Evolutionary conservation across 2,797 vertebrate genomes (phyloP), one percentile per base, ranked within the genome.

Genomic region (Anabas testudineus): DNA sequence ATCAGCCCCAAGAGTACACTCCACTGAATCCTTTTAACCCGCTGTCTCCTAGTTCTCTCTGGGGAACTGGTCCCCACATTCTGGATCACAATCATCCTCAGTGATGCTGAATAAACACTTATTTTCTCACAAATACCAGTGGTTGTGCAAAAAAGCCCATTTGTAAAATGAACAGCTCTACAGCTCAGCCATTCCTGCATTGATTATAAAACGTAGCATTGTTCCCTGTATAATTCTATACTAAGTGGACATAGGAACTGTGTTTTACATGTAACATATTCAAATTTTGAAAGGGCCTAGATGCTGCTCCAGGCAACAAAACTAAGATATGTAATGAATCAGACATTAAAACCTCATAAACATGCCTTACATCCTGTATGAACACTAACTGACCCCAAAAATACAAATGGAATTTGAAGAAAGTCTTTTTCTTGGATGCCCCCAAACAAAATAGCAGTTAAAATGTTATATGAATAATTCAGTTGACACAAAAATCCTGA

Each of bases 1-100:
- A 97, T 96, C 0, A 96, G 59, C 10, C 92, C 67, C 30, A 98
- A 86, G 79, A 97, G 94, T 71, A 94, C 77, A 0, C 66, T 92
- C 97, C 98, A 98, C 14, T 90, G 78, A 10, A 89, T 75, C 65
- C 66, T 83, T 53, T 14, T 79, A 34, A 85, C 37, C 75, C 89
- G 86, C 57, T 4, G 77, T 16, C 83, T 90, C 66, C 69, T 76
- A 7, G 52, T 68, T 36, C 54, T 58, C 2, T 26, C 39, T 1
- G 78, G 71, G 75, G 88, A 81, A 18, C 54, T 28, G 7, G 71
- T 46, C 45, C 69, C 80, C 63, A 91, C 80, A 53, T 92, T 90
- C 48, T 90, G 67, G 43, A 94, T 87, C 58, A 86, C 90, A 73
- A 95, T 94, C 94, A 95, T 95, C 54, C 13, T 88, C n/a, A 60